phyloP scores from a whole-genome alignment of 1,140 invertebrate species.

The Adelges cooleyi region DNA sequence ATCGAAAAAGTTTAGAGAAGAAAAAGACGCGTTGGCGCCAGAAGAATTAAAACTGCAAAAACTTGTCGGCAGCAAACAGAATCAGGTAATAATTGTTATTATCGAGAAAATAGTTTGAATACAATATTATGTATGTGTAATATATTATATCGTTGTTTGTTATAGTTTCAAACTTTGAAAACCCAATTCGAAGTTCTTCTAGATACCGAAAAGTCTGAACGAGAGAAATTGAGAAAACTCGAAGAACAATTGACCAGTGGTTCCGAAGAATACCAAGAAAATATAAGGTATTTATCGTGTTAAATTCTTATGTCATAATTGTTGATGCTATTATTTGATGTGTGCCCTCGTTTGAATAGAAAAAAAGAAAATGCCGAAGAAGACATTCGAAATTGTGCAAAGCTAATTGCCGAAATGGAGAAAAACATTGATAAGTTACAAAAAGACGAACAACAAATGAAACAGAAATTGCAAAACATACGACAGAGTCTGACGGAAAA shows the following conservation, averaged over 20 bases:
- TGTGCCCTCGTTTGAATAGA: neutral
- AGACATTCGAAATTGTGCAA: neutral
- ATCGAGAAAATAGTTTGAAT: too few species aligned
- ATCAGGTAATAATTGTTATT: neutral
- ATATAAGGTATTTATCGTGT: conserved; percentile 14
- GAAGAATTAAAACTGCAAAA: conserved; percentile 3
- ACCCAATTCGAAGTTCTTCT: conserved; percentile 15
- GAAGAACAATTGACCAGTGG: neutral
- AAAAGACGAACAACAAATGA: neutral
- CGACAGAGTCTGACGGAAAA: conserved; percentile 13
- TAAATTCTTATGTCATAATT: too few species aligned
- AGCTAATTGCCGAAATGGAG: neutral
- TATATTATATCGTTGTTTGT: too few species aligned
- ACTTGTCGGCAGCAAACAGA: conserved; percentile 2
- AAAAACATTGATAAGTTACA: neutral
- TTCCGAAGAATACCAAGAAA: neutral
- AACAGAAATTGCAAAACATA: conserved; percentile 16
- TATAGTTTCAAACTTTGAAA: conserved; percentile 19
- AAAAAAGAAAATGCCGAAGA: conserved; percentile 6
- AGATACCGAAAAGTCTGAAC: conserved; percentile 18
- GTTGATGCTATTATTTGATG: too few species aligned
- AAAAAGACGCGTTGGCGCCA: neutral
- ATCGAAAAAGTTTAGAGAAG: conserved; percentile 19
- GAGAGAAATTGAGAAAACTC: neutral
- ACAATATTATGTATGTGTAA: too few species aligned